A percentile compares a stretch with the other conserved stretches of the same genome.
Conservation (phyloP, 2,888 invertebrate genomes). For the Saturnia japonica region DNA sequence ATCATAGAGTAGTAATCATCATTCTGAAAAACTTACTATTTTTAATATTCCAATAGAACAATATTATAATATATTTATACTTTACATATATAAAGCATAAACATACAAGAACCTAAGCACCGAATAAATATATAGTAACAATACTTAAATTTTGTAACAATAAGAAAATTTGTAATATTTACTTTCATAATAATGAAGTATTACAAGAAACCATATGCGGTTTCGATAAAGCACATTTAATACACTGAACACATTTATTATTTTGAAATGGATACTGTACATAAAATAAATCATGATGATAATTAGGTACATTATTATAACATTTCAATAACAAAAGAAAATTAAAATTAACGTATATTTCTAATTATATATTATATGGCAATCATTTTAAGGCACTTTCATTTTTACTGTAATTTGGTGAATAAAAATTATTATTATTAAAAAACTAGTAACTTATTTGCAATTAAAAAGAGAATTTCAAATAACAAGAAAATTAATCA, state of each 20-base stretch:
- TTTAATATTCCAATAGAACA: slow-evolving; percentile 4
- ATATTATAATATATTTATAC: slow-evolving; percentile 8
- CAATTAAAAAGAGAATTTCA: too few relatives aligned
- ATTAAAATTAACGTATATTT: neutral
- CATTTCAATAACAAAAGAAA: too few relatives aligned
- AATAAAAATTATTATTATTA: neutral
- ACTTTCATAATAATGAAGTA: neutral
- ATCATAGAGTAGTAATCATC: slow-evolving; percentile 78
- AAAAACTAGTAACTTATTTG: neutral
- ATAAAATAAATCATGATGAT: neutral
- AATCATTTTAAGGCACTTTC: too few relatives aligned
- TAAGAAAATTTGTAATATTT: neutral
- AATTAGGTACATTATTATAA: too few relatives aligned
- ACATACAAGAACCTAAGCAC: neutral
- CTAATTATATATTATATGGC: neutral
- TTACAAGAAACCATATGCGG: neutral
- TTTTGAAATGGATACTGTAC: neutral
- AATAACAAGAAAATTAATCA: neutral
- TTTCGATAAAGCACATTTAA: slow-evolving; percentile 2
- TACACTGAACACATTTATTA: neutral
- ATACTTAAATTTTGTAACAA: neutral
- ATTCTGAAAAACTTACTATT: slow-evolving; percentile 52
- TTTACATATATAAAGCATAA: neutral
- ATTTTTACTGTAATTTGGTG: neutral
- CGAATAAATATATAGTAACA: neutral